Conservation (phyloP, 2,797 vertebrate species). For the Sebastes matsubarae region DNA sequence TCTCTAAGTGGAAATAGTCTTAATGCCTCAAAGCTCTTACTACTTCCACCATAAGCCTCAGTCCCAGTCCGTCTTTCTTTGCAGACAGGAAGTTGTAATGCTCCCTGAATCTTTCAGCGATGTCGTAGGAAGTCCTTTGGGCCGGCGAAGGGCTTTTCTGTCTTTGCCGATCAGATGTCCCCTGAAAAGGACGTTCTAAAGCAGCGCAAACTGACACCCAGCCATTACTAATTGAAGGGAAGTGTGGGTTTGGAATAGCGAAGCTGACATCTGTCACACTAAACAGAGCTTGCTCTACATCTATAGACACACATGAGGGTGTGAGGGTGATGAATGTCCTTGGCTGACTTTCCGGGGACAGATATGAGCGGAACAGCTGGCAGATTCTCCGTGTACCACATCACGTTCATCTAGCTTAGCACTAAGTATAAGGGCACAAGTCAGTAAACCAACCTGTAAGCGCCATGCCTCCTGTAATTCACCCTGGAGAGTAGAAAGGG, state of each 20-base stretch:
- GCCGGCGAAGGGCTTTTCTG: slow-evolving; percentile 55
- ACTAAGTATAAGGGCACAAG: slow-evolving; percentile 30
- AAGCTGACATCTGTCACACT: slow-evolving; percentile 73
- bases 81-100: slow-evolving; percentile 51
- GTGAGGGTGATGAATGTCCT: slow-evolving; percentile 54
- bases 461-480: slow-evolving; percentile 62
- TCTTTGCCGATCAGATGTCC: slow-evolving; percentile 69
- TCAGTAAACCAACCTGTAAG: slow-evolving; percentile 61
- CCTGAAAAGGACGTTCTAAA: slow-evolving; percentile 61
- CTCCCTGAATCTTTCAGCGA: slow-evolving; percentile 66
- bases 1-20: neutral
- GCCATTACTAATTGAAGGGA: slow-evolving; percentile 87
- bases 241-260: slow-evolving; percentile 65
- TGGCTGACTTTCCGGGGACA: slow-evolving; percentile 29
- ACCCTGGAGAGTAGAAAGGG: slow-evolving; percentile 38
- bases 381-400: slow-evolving; percentile 36
- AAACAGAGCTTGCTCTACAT: slow-evolving; percentile 73
- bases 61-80: neutral
- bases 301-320: slow-evolving; percentile 49
- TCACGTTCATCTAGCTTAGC: slow-evolving; percentile 49
- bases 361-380: slow-evolving; percentile 59
- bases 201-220: slow-evolving; percentile 79
- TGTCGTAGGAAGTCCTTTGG: slow-evolving; percentile 58
- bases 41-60: neutral
- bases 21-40: neutral